Percentiles rank a stretch among this genome's conserved stretches.
Conservation (phyloP, 2,797 vertebrate genomes). For the Hipposideros larvatus region DNA sequence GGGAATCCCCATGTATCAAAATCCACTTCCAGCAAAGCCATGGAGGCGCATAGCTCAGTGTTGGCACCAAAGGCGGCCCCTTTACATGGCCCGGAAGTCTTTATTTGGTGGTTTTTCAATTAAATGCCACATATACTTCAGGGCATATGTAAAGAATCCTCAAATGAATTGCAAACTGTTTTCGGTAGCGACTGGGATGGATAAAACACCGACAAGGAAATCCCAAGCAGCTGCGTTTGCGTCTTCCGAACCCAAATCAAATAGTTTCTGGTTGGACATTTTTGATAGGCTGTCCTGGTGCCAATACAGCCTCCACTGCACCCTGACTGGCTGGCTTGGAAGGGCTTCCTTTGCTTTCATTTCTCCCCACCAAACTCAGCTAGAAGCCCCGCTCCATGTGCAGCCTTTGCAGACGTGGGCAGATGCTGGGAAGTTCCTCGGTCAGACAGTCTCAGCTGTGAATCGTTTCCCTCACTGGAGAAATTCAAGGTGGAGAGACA, state of each 20-base stretch:
- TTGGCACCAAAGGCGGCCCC: background rate
- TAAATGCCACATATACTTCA: slow-evolving; percentile 62
- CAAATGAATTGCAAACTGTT: slow-evolving; percentile 68
- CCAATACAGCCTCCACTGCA: background rate
- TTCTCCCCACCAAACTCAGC: background rate
- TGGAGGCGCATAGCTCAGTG: background rate
- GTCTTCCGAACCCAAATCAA: slow-evolving; percentile 55
- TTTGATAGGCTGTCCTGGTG: background rate
- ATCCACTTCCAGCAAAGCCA: background rate
- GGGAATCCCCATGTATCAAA: background rate
- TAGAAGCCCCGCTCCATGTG: fast-evolving
- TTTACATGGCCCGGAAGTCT: background rate
- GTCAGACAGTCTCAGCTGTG: background rate
- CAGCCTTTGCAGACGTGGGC: background rate
- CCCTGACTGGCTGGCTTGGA: background rate
- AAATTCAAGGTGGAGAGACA: background rate
- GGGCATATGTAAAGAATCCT: slow-evolving; percentile 60
- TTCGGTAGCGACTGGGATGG: slow-evolving; percentile 34
- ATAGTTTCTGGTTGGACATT: slow-evolving; percentile 21
- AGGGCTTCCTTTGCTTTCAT: background rate
- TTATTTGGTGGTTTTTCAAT: slow-evolving; percentile 74
- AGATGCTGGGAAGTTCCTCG: background rate
- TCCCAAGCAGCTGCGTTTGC: slow-evolving; percentile 6
- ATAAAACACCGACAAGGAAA: slow-evolving; percentile 56
- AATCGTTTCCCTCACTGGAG: background rate